Conservation (phyloP, 2,113 vertebrate genomes). For the Ailuropoda melanoleuca region DNA sequence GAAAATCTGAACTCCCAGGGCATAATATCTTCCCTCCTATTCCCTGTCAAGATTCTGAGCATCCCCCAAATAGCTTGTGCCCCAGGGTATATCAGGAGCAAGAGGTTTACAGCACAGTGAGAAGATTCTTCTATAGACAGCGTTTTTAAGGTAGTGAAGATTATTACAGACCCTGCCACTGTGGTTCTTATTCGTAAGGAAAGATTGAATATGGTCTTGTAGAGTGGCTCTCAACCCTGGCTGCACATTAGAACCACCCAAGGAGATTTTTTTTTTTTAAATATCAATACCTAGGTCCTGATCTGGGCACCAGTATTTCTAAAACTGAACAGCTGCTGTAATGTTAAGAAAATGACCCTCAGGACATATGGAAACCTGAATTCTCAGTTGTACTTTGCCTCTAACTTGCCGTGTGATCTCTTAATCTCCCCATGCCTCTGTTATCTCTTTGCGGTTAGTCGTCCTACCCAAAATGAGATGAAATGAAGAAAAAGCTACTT, state of each 20-base stretch:
- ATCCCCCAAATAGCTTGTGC: neutral
- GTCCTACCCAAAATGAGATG: conserved; percentile 24
- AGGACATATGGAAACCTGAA: neutral
- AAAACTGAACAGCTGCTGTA: neutral
- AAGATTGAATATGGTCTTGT: neutral
- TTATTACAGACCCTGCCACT: neutral
- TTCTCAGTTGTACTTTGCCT: neutral
- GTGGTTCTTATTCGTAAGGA: neutral
- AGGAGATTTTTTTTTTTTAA: neutral
- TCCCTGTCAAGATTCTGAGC: neutral
- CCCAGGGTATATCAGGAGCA: neutral
- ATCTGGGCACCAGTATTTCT: neutral
- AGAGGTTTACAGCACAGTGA: neutral
- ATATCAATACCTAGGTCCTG: neutral
- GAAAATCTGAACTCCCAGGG: neutral
- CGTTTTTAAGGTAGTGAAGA: neutral
- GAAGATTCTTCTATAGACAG: neutral
- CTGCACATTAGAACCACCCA: neutral
- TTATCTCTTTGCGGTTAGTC: neutral
- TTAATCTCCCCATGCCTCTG: neutral
- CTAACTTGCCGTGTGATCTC: neutral
- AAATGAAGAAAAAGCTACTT: conserved; percentile 20
- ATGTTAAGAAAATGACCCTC: neutral
- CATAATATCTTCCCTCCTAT: neutral
- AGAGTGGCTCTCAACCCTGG: neutral